A percentile compares a stretch with the other conserved stretches of the same genome.
Conservation (phyloP, 92 coral and sea anemone species). For the Chrysogorgia sp. region DNA sequence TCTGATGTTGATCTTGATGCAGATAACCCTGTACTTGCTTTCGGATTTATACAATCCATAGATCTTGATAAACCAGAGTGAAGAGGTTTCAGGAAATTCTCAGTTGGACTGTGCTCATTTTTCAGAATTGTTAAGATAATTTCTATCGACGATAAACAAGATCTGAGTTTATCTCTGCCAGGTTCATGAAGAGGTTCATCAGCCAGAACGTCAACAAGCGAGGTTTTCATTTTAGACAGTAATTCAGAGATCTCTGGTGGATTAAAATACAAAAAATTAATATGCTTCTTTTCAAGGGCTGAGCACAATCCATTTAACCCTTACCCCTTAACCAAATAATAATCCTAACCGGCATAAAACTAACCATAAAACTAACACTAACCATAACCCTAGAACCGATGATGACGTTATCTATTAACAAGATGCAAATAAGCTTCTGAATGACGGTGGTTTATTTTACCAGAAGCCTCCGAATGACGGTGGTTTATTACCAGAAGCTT, state of each 20-base stretch:
- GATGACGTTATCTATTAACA: too few species aligned
- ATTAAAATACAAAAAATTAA: not conserved
- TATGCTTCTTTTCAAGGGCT: too few species aligned
- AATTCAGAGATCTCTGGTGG: conserved; percentile 15
- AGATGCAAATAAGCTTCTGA: too few species aligned
- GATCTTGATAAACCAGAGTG: conserved; percentile 27
- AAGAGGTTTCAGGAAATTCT: not conserved
- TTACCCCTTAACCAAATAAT: too few species aligned
- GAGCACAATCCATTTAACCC: too few species aligned
- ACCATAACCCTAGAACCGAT: too few species aligned
- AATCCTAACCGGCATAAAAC: too few species aligned
- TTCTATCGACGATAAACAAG: conserved; percentile 17
- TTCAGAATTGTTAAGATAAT: not conserved
- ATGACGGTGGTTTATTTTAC: too few species aligned
- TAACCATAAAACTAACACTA: too few species aligned
- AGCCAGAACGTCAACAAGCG: conserved; percentile 1
- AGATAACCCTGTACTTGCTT: not conserved
- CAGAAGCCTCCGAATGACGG: too few species aligned
- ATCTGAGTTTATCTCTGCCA: conserved; percentile 6
- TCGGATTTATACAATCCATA: not conserved
- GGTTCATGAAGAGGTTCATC: conserved; percentile 10
- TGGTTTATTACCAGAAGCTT: too few species aligned
- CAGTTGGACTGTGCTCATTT: not conserved
- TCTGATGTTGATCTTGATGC: conserved; percentile 4
- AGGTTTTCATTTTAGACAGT: conserved; percentile 5